Evolutionary conservation across 1,140 invertebrate genomes (phyloP), one percentile per base, ranked within the genome.

Genomic region (Bombus waltoni): DNA sequence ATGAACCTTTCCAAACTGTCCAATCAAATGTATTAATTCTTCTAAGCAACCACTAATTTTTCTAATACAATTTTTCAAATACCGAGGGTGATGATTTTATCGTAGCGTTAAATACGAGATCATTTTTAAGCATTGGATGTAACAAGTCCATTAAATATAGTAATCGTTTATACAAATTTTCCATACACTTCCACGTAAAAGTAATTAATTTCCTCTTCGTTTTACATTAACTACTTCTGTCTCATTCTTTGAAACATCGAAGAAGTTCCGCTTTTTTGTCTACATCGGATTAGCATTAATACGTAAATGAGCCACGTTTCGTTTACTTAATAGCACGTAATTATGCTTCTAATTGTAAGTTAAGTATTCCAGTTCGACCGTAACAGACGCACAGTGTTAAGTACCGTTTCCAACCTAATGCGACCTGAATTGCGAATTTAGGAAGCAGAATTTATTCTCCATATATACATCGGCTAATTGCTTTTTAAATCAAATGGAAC

Each of bases 331-430:
- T 74, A 44, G 65, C 62, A 22, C 38, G 70, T 44, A 82, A 74
- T 74, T 74, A 47, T 35, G 3, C 22, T 38, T 53, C 80, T 82
- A 82, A 82, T 82, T 82, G 70, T 35, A 62, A 74, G 53, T 82
- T 82, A 82, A 82, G 59, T 35, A 62, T 62, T 82, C 74, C 18
- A 74, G 53, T 57, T 65, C 53, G 28, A 22, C 71, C 32, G 53
- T 35, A 35, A 40, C 38, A 53, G 15, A 40, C 44, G 42, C 70
- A 38, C n/a, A 18, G 59, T 38, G 44, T 72, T 82, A 42, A 59
- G 35, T 57, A 22, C n/a, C 22, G 53, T 62, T 38, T 1, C n/a
- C 70, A 2, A 8, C 57, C n/a, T 82, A 82, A 82, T 74, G 53
- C 66, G 65, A 71, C 44, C 68, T 81, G n/a, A 71, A 81, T 81